A percentile compares a stretch with the other conserved stretches of the same genome.
Evolutionary conservation across 1,140 invertebrate genomes (phyloP).

Genomic region (Meloidogyne chitwoodi): DNA sequence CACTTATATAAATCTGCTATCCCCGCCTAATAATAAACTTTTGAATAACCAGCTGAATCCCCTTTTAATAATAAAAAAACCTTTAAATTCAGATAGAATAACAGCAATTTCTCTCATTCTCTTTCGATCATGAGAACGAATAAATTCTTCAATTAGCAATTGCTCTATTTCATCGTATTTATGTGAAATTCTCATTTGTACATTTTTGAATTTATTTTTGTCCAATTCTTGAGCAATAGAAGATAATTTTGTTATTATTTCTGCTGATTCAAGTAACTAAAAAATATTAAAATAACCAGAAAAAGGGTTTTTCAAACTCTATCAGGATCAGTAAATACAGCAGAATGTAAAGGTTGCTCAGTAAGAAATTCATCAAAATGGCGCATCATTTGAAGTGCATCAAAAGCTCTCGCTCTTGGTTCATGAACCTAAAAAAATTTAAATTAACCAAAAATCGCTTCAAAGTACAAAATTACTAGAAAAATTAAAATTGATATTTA

Average conservation of each 20-base stretch:
- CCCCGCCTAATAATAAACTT: too few relatives aligned
- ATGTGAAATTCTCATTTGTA: constrained; percentile 53
- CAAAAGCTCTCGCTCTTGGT: constrained; percentile 82
- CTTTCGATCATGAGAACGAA: constrained; percentile 76
- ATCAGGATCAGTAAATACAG: constrained; percentile 79
- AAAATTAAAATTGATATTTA: too few relatives aligned
- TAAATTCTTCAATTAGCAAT: constrained; percentile 89
- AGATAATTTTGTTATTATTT: constrained; percentile 93
- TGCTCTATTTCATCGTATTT: constrained; percentile 86
- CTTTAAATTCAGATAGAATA: constrained; percentile 86
- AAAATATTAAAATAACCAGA: constrained; percentile 20
- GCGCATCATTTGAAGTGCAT: constrained; percentile 86
- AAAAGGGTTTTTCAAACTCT: constrained; percentile 65
- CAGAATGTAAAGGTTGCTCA: constrained; percentile 76
- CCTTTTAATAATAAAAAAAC: constrained; percentile 57
- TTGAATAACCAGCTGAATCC: not conserved
- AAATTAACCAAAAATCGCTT: not conserved
- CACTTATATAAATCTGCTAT: too few relatives aligned
- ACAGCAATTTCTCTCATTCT: constrained; percentile 88
- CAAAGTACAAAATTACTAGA: too few relatives aligned
- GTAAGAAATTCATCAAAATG: constrained; percentile 88
- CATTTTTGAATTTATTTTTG: constrained; percentile 59
- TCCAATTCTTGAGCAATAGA: constrained; percentile 86
- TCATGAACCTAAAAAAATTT: constrained; percentile 67
- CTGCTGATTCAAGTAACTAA: constrained; percentile 88